These are phyloP conservation scores for Halichoeres trimaculatus DNA, from an alignment of 2,113 vertebrate genomes.

Conservation along the genomic window DNA sequence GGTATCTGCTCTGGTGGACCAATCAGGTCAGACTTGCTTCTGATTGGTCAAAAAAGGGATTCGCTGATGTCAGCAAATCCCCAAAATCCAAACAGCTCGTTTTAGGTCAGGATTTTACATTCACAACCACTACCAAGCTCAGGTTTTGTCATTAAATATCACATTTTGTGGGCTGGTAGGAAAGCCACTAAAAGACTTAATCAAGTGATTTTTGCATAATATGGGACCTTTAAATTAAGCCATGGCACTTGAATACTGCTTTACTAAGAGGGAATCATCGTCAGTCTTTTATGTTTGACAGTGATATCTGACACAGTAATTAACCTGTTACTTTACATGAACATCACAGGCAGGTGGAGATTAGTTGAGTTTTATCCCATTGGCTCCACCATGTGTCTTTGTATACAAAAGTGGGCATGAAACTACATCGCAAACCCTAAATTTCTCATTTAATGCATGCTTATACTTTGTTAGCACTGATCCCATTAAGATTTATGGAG, in stretches of 20 bases:
- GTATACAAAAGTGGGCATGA: constrained; percentile 44
- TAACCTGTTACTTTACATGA: constrained; percentile 49
- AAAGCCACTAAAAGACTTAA: too few species aligned
- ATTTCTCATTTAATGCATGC: constrained; percentile 70
- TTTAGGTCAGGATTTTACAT: too few species aligned
- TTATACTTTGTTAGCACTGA: constrained; percentile 67
- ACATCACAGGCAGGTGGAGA: constrained; percentile 31
- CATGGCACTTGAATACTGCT: not conserved
- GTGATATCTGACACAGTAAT: constrained; percentile 10
- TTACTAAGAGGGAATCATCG: not conserved
- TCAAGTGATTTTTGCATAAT: too few species aligned
- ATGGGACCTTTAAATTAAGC: not conserved
- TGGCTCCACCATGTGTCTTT: constrained; percentile 50
- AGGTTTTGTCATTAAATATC: too few species aligned
- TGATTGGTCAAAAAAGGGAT: too few species aligned
- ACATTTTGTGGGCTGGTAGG: too few species aligned
- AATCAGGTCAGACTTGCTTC: too few species aligned
- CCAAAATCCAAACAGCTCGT: too few species aligned
- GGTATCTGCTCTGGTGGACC: too few species aligned
- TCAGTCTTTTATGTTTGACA: not conserved
- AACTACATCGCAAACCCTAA: constrained; percentile 49
- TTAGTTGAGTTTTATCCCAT: constrained; percentile 31
- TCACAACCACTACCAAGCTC: too few species aligned
- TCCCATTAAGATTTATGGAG: constrained; percentile 77
- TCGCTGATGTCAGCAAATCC: too few species aligned